Conservation (phyloP, 2,888 invertebrate genomes). For the Nysson spinosus region DNA sequence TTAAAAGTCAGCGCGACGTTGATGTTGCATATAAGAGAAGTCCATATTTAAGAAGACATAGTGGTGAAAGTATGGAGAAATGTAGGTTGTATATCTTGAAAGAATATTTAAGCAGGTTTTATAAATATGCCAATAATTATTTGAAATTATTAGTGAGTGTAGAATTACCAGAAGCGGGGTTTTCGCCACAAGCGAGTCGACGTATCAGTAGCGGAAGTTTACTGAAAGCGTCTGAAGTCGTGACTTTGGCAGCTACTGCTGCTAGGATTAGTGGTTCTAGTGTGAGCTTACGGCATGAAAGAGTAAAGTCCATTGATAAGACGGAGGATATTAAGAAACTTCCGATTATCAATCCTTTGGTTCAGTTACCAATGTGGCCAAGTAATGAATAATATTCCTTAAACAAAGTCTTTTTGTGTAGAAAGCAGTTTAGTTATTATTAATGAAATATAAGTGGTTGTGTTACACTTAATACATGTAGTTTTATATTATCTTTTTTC, state of each 20-base stretch:
- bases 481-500: no score
- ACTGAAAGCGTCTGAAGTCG: conserved; percentile 85
- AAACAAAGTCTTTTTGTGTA: no score
- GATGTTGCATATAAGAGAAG: conserved; percentile 53
- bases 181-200: conserved; percentile 91
- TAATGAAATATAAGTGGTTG: no score
- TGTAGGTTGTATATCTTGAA: conserved; percentile 59
- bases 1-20: conserved; percentile 66
- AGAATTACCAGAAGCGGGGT: conserved; percentile 80
- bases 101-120: conserved; percentile 7
- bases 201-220: conserved; percentile 95
- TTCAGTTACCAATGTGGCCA: conserved; percentile 92
- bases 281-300: conserved; percentile 69
- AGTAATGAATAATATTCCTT: conserved; percentile 82
- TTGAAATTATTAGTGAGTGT: conserved; percentile 71
- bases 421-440: no score
- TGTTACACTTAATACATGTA: no score
- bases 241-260: conserved; percentile 81
- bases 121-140: background rate
- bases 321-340: conserved; percentile 81
- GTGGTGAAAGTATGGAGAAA: conserved; percentile 76
- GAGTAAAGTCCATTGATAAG: conserved; percentile 79
- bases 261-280: conserved; percentile 78
- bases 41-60: conserved; percentile 66
- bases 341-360: conserved; percentile 94